Percentiles rank a stretch among this genome's conserved stretches.
Conservation (phyloP, 37 sponge, comb jelly and placozoan species). For the Bolinopsis microptera region DNA sequence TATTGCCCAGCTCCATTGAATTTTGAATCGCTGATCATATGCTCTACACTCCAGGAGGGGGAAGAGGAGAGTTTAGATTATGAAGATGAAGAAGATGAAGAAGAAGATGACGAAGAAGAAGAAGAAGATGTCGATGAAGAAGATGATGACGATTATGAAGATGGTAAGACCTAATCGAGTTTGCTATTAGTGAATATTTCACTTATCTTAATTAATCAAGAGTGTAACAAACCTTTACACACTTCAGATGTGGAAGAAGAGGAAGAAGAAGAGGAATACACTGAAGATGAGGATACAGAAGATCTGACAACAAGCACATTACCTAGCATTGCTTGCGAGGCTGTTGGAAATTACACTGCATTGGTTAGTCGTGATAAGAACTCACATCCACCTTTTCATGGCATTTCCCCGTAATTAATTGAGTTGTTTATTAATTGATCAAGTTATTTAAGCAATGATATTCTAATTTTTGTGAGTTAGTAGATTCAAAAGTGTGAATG, state of each 20-base stretch:
- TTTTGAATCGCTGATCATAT: too few relatives aligned
- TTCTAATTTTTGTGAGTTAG: too few relatives aligned
- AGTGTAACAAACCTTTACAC: too few relatives aligned
- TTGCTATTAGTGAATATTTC: too few relatives aligned
- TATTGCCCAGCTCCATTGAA: too few relatives aligned
- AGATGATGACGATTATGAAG: slow-evolving; percentile 44
- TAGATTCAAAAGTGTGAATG: too few relatives aligned
- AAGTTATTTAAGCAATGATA: too few relatives aligned
- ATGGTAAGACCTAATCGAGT: too few relatives aligned
- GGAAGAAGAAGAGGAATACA: neutral
- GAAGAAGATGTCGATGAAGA: slow-evolving; percentile 22
- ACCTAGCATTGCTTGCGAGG: slow-evolving; percentile 28
- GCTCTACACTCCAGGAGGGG: neutral
- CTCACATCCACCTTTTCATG: too few relatives aligned
- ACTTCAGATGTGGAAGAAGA: slow-evolving; percentile 35
- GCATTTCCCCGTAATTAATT: too few relatives aligned
- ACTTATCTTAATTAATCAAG: too few relatives aligned
- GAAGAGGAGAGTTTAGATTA: neutral
- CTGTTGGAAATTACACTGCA: slow-evolving; percentile 59
- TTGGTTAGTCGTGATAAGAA: neutral
- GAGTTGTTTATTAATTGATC: too few relatives aligned
- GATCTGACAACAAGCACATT: neutral
- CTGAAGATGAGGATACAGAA: slow-evolving; percentile 11
- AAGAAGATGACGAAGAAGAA: slow-evolving; percentile 38
- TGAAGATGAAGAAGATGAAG: slow-evolving; percentile 14